A percentile compares a stretch with the other conserved stretches of the same genome.
Conservation (phyloP, 2,888 invertebrate species). For the Piscicola geometra region DNA sequence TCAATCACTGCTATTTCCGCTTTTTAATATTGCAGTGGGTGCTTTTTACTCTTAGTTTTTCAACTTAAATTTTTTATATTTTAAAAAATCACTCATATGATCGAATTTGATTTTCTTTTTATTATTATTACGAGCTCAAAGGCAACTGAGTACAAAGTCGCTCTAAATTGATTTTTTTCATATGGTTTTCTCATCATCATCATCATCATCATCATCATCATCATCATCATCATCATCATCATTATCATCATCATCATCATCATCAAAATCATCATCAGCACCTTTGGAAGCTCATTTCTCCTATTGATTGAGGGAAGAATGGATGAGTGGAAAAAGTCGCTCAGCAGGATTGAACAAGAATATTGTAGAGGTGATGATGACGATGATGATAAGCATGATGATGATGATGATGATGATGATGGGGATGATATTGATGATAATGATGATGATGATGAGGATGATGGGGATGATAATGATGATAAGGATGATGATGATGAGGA, state of each 20-base stretch:
- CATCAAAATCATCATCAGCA: constrained; percentile 24
- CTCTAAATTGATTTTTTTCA: no score
- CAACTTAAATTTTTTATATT: no score
- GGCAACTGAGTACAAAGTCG: no score
- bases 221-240: background rate
- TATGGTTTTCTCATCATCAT: no score
- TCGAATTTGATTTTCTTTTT: no score
- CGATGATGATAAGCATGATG: background rate
- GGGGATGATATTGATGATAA: background rate
- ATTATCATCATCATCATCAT: background rate
- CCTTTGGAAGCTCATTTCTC: constrained; percentile 38
- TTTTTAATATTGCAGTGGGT: no score
- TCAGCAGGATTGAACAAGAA: constrained; percentile 77
- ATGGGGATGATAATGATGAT: background rate
- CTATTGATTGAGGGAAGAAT: constrained; percentile 50
- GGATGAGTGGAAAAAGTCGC: constrained; percentile 82
- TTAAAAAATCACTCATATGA: no score
- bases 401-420: background rate
- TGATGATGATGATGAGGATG: constrained; percentile 18
- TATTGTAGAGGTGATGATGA: constrained; percentile 67
- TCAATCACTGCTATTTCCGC: no score
- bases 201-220: no score
- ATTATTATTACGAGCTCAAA: no score
- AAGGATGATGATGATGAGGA: background rate
- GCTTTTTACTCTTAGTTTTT: no score